Evolutionary conservation across 2,797 vertebrate genomes (phyloP).

Genomic region (Notolepis coatsorum): DNA sequence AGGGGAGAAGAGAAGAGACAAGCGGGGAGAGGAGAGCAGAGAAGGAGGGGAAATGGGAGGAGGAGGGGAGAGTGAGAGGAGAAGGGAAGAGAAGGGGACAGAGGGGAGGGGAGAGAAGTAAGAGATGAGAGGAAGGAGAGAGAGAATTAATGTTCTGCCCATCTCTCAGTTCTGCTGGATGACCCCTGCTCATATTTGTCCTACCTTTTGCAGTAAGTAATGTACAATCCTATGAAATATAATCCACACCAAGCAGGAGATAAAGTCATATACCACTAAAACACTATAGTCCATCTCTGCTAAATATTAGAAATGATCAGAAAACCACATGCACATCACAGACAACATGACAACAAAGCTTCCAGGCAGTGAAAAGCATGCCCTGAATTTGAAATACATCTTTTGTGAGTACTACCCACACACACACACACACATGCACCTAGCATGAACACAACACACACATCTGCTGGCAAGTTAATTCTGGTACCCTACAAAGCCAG

Average conservation of each 20-base stretch:
- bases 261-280: not conserved
- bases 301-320: not conserved
- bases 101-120: not conserved
- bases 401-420: constrained; percentile 17
- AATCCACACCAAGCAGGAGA: no score
- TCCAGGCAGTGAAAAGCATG: constrained; percentile 44
- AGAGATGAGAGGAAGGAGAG: not conserved
- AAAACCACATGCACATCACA: not conserved
- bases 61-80: no score
- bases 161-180: no score
- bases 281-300: not conserved
- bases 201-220: no score
- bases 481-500: constrained; percentile 42
- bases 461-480: constrained; percentile 37
- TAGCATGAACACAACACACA: constrained; percentile 24
- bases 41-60: not conserved
- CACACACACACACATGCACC: constrained; percentile 15
- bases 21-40: not conserved
- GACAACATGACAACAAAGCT: constrained; percentile 1
- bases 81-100: not conserved
- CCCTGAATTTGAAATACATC: constrained; percentile 21
- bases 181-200: no score
- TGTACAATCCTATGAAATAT: no score
- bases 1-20: not conserved
- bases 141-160: no score